Conservation (phyloP, 2,113 vertebrate genomes). For the Candoia aspera region DNA sequence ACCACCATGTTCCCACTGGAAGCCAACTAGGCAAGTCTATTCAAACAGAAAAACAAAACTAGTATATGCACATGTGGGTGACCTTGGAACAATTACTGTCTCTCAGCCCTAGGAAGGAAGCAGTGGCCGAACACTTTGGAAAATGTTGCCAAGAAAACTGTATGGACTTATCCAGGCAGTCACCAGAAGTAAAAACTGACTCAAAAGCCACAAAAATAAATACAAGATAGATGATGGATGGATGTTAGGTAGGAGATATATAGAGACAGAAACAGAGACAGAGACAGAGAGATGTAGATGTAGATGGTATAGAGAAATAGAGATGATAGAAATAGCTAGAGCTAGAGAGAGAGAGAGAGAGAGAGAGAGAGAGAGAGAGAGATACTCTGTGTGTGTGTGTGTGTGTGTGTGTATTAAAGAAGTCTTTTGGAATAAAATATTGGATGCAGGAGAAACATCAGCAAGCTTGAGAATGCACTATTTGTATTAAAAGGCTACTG, state of each 20-base stretch:
- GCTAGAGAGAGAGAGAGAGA: not conserved
- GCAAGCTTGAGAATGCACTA: too few species aligned
- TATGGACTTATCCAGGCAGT: not conserved
- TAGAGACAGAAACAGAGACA: too few species aligned
- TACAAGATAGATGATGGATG: too few species aligned
- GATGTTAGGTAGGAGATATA: too few species aligned
- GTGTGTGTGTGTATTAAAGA: not conserved
- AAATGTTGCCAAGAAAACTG: not conserved
- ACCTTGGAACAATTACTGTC: too few species aligned
- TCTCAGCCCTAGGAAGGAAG: not conserved
- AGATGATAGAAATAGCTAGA: too few species aligned
- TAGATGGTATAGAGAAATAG: not conserved
- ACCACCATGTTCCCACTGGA: too few species aligned
- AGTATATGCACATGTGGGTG: not conserved
- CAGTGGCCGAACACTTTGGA: not conserved
- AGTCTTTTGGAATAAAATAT: not conserved
- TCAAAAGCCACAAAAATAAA: not conserved
- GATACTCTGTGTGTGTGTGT: not conserved
- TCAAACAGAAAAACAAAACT: not conserved
- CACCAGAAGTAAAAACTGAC: not conserved
- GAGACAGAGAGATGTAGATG: too few species aligned
- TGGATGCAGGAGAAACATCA: not conserved
- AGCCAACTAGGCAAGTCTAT: too few species aligned
- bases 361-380: not conserved
- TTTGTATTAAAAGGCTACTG: not conserved